Base-by-base conservation (phyloP, 2,888 invertebrate species). In the Xanthia icteritia region DNA sequence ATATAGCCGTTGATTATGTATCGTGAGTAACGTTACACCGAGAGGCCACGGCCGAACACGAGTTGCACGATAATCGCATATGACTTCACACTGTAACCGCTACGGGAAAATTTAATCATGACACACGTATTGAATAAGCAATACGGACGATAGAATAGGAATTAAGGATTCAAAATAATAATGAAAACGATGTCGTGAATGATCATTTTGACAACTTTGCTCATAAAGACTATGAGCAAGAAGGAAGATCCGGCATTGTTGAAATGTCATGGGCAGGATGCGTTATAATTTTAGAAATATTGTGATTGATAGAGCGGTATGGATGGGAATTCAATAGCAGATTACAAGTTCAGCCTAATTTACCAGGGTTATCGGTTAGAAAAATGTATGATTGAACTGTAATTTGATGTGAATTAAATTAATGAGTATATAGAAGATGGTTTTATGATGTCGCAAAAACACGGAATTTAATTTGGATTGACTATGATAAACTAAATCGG, bases 41-140 rank as follows among this genome's bases (percentile, higher is more conserved):
- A 81, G 82, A 85, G 89, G 91, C 90, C 89, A 89, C 79, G 88
- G 89, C 87, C 84, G 86, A 81, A 88, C 89, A 89, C 88, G 85
- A 89, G 85, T 82, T 82, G 88, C 90, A 89, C 89, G 89, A 89
- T 90, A 88, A 90, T 90, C 83, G 84, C 72, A 82, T 84, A 81
- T 83, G 84, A 77, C 82, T 83, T 84, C 85, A 88, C 86, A 81
- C 77, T 81, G 82, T 78, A 77, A 83, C 83, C 79, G 66, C 78
- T 86, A 88, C 85, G 88, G 82, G 84, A 84, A 89, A 88, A 88
- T 82, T 85, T 86, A 85, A 90, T 87, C 89, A 90, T 88, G 89
- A 85, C 83, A 82, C 77, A 70, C 75, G 73, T 72, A 77, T 72
- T 73, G 83, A 86, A 87, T 84, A 79, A 72, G 45, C 66, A 82